Evolutionary conservation across 1,140 invertebrate species (phyloP), one percentile per base, ranked within the genome.

Genomic region (Vanessa atalanta): DNA sequence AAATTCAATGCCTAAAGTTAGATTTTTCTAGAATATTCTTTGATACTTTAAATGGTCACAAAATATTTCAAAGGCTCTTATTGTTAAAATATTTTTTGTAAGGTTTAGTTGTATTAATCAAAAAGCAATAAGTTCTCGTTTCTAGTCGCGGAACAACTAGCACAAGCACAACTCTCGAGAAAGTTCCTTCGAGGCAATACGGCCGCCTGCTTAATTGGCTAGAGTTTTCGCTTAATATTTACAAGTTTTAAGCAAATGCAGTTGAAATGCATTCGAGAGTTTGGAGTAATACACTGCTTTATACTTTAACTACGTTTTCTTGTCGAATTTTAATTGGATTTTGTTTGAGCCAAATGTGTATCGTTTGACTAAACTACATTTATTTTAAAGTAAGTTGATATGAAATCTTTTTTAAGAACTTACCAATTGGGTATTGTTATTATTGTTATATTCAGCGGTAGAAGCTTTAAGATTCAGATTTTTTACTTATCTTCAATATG

Each of bases 221-320:
- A 79, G 84, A 87, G 83, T 87, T 88, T 85, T 83, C 85, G 80
- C 75, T 85, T 88, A 83, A 88, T 86, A 87, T 87, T 81, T 83
- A 83, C 85, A 84, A 89, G 79, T 86, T 85, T 84, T 82, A 86
- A 88, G 81, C 80, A 84, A 87, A 86, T 85, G 81, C 76, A 83
- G 81, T 86, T 75, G 72, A 84, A 86, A 85, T 86, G 81, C 78
- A 81, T 84, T 86, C 78, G 77, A 82, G 80, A 88, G 79, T 80
- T 79, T 79, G 66, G 74, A 66, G 79, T 80, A 84, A 84, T 87
- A 84, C 83, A 83, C 75, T 75, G 77, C 78, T 65, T 79, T 75
- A 63, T 77, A 75, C 77, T 84, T 81, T 78, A 78, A 65, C 57
- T 79, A 75, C 65, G 74, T 84, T 83, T 80, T 79, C 78, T 80